Base-by-base conservation (phyloP, 2,888 invertebrate genomes). In the Lysandra coridon region DNA sequence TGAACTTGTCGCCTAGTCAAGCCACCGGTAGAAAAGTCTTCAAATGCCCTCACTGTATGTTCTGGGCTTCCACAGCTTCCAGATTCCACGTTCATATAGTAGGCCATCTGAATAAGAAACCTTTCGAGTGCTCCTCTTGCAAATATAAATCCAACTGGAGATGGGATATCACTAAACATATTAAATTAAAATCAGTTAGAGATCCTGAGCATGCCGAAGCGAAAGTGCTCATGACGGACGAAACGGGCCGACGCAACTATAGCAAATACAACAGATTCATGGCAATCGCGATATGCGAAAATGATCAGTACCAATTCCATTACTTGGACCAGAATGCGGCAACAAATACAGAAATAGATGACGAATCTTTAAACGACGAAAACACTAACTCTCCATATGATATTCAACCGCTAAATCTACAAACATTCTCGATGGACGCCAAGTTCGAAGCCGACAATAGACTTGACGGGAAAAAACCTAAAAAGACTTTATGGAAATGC, bases 151-250 rank as follows among this genome's bases (percentile, higher is more conserved):
- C 98, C 49, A 99, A 99, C 88, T 99, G 99, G 98, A 96, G 98
- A 83, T 99, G 98, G 98, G 99, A 99, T 92, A 98, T 99, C 81
- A 98, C 98, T 44, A 98, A 99, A 90, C 99, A 99, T 90, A 98
- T 99, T 83, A 97, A 98, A 86, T 95, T 98, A 85, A 98, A 98
- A 94, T 97, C 97, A 7, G 97, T 97, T 37, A 95, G 98, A 82
- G 98, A 98, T 92, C 96, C 97, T 78, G 96, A 96, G 78, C 98
- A 98, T 90, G 96, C 96, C 85, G 96, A 96, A 82, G 97, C 97
- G 78, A 96, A 97, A 90, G 98, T 98, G 74, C 94, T 98, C 80
- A 97, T 98, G 97, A 98, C 98, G 78, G 98, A 98, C 88, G 98
- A 98, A 91, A 98, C 98, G 64, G 98, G 98, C 10, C 95, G 98